phyloP scores from a whole-genome alignment of 2,113 vertebrate genomes.

The Callipepla squamata region DNA sequence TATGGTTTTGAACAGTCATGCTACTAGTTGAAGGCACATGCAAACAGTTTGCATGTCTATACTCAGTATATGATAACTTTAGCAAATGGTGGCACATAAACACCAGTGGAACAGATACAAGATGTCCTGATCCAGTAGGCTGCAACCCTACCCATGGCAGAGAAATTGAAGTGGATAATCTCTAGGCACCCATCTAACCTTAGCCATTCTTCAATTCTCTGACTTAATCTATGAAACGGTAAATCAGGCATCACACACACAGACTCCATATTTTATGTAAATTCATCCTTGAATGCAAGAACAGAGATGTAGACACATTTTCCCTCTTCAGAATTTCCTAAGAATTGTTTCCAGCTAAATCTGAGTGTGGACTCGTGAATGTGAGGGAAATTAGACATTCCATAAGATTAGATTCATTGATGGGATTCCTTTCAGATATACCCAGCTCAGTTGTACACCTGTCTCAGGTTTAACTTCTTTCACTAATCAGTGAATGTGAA shows the following conservation, averaged over 20 bases:
- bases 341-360: background rate
- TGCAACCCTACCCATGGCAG: background rate
- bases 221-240: background rate
- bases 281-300: background rate
- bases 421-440: background rate
- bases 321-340: background rate
- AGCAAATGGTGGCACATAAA: background rate
- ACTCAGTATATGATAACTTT: background rate
- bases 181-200: background rate
- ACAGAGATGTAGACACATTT: background rate
- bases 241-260: background rate
- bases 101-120: background rate
- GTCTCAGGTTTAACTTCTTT: background rate
- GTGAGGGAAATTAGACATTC: background rate
- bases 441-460: background rate
- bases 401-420: background rate
- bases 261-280: background rate
- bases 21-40: background rate
- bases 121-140: background rate
- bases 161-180: background rate
- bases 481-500: background rate
- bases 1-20: background rate
- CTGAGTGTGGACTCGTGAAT: background rate
- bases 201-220: background rate
- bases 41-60: background rate